Evolutionary conservation across 2,797 vertebrate genomes (phyloP), one percentile per base, ranked within the genome.

Genomic region (Sciurus vulgaris): DNA sequence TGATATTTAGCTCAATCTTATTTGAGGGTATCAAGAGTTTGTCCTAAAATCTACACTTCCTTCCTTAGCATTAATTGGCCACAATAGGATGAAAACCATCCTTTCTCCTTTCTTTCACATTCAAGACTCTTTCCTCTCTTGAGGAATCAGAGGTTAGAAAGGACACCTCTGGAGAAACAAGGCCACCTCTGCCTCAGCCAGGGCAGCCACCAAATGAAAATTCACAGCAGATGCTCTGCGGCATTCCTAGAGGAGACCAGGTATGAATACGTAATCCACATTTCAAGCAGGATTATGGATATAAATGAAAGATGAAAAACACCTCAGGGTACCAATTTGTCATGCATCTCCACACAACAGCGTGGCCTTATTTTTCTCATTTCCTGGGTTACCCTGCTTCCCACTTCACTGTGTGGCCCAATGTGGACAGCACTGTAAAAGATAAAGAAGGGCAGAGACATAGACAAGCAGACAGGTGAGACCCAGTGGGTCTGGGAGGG

Each of bases 221-320:
- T 91, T 79, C 94, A 88, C 49, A 15, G 56, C 30, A 3, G 47
- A 2, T 0, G 51, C 84, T 92, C 74, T 44, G 93, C 74, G 5
- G 74, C 24, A 2, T 72, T 93, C 33, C 65, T 54, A 54, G 59
- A 77, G 82, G 82, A 88, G 54, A 86, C 65, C 76, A 11, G 1
- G 81, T 65, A 96, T 96, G 96, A 97, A 97, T 97, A 96, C 82
- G 95, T 96, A 97, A 95, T 93, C 82, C 97, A 51, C 97, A 93
- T 97, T 98, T 96, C 95, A 96, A 89, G 91, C 97, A 97, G 72
- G 96, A 97, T 74, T 95, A 69, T 78, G 79, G 96, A 96, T 97
- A 30, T 95, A 35, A 54, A 93, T 83, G 95, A 95, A 98, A 96
- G 65, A 76, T 3, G 44, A 95, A 95, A 97, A 96, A 91, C 96